Evolutionary conservation across 2,888 invertebrate species (phyloP).

Genomic region (Acanthoscelides obtectus): DNA sequence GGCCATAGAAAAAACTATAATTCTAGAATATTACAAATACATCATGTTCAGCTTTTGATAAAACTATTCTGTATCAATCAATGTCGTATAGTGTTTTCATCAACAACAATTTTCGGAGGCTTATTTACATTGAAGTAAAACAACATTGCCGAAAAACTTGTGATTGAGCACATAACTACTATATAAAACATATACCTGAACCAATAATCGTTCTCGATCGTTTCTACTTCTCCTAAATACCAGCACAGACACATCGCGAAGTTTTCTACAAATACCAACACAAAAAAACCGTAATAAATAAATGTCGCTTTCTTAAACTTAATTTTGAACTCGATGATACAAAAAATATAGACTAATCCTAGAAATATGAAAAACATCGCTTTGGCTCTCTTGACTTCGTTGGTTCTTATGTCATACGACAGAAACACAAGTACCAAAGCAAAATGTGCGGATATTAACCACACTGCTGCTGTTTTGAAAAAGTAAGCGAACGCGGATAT

Average conservation of each 20-base stretch:
- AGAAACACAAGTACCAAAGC: slow-evolving; percentile 60
- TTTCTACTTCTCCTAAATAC: slow-evolving; percentile 56
- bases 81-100: slow-evolving; percentile 8
- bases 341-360: slow-evolving; percentile 69
- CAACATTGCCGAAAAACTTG: slow-evolving; percentile 58
- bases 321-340: slow-evolving; percentile 74
- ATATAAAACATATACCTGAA: slow-evolving; percentile 60
- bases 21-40: no score
- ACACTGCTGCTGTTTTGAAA: slow-evolving; percentile 58
- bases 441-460: slow-evolving; percentile 60
- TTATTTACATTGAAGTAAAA: slow-evolving; percentile 61
- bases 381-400: slow-evolving; percentile 45
- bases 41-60: no score
- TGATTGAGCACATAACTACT: slow-evolving; percentile 55
- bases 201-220: slow-evolving; percentile 60
- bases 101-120: slow-evolving; percentile 50
- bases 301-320: slow-evolving; percentile 68
- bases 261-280: slow-evolving; percentile 63
- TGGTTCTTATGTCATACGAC: slow-evolving; percentile 58
- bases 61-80: neutral
- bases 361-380: slow-evolving; percentile 63
- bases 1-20: no score
- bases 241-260: slow-evolving; percentile 66
- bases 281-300: slow-evolving; percentile 66
- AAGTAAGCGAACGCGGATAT: slow-evolving; percentile 66